Evolutionary conservation across 2,797 vertebrate genomes (phyloP).

Genomic region (Loris lydekkerianus): DNA sequence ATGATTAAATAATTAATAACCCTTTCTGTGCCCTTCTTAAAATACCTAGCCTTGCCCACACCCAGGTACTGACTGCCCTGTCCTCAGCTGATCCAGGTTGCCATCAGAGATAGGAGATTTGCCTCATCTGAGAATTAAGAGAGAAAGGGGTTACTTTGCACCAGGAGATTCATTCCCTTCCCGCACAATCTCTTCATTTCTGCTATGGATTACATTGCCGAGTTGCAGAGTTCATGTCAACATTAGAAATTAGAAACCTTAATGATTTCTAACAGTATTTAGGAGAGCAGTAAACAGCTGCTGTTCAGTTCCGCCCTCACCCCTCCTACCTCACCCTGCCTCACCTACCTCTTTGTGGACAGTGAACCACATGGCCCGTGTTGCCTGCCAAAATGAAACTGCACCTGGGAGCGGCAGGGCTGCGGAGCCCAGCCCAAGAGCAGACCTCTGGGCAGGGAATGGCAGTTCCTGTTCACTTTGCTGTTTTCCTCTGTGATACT

Average conservation of each 20-base stretch:
- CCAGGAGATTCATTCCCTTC: neutral
- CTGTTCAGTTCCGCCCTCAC: neutral
- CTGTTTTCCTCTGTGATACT: neutral
- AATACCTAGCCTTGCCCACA: neutral
- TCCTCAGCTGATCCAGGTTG: neutral
- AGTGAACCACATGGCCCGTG: fast-evolving
- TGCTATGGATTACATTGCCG: neutral
- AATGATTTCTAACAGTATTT: neutral
- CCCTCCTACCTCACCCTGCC: neutral
- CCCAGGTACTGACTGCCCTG: too few relatives aligned
- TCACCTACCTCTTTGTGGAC: neutral
- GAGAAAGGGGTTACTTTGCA: neutral
- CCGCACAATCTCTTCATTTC: neutral
- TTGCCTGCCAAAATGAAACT: neutral
- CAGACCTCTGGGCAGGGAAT: neutral
- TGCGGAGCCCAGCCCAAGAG: too few relatives aligned
- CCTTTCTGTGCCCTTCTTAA: neutral
- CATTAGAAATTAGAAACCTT: neutral
- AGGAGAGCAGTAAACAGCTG: neutral
- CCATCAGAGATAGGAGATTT: neutral
- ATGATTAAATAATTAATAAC: neutral
- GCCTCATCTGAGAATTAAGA: neutral
- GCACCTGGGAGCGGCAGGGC: fast-evolving
- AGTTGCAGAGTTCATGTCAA: neutral
- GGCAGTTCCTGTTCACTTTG: neutral